These are phyloP conservation scores for Xenopus laevis DNA, from an alignment of 2,113 vertebrate genomes.

Conservation along the genomic window DNA sequence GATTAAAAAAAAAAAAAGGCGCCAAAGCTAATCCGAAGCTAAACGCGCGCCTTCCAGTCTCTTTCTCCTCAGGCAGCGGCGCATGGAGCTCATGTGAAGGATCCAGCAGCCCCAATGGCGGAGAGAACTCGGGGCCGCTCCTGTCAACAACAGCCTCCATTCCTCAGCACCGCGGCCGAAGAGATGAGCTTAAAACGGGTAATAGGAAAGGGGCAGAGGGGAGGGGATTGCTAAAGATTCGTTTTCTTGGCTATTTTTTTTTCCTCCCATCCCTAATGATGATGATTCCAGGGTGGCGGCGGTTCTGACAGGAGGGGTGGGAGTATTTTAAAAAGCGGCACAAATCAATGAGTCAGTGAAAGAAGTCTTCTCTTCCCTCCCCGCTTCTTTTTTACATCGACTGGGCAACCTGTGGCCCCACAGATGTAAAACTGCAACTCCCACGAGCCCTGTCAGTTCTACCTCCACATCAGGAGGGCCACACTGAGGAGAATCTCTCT, in stretches of 20 bases:
- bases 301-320: conserved; percentile 40
- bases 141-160: too few species aligned
- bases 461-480: too few species aligned
- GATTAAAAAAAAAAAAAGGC: too few species aligned
- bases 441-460: too few species aligned
- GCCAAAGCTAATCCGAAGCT: too few species aligned
- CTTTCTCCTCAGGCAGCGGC: too few species aligned
- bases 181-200: background rate
- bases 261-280: background rate
- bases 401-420: conserved; percentile 23
- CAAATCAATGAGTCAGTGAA: conserved; percentile 64
- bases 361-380: conserved; percentile 62
- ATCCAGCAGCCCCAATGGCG: too few species aligned
- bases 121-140: background rate
- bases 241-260: conserved; percentile 37
- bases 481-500: background rate
- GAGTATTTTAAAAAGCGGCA: conserved; percentile 68
- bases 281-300: conserved; percentile 2
- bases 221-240: conserved; percentile 45
- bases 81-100: too few species aligned
- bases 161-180: too few species aligned
- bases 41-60: too few species aligned
- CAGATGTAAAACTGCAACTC: too few species aligned
- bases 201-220: conserved; percentile 9
- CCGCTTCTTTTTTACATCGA: conserved; percentile 59